phyloP scores from a whole-genome alignment of 2,888 invertebrate species.

The Nephrotoma appendiculata region DNA sequence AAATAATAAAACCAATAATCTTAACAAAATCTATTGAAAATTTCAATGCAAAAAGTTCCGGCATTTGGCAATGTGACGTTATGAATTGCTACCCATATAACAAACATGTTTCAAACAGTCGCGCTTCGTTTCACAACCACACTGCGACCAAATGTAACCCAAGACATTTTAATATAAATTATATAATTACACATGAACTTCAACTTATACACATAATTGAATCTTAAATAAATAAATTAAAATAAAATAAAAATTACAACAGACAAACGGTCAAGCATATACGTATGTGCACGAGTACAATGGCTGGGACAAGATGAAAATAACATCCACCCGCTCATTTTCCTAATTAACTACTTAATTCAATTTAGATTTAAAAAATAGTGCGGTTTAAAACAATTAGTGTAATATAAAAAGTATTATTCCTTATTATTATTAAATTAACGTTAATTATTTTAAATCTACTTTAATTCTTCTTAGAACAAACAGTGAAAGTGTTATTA shows the following conservation, averaged over 20 bases:
- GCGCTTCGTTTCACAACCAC: background rate
- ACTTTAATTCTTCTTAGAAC: background rate
- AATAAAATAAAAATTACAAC: background rate
- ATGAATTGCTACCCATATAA: too few species aligned
- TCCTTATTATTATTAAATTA: background rate
- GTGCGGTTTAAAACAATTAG: background rate
- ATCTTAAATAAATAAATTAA: background rate
- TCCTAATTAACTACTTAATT: background rate
- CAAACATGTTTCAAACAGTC: too few species aligned
- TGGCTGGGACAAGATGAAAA: background rate
- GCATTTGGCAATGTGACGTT: too few species aligned
- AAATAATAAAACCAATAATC: too few species aligned
- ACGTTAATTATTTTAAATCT: background rate
- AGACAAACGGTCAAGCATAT: background rate
- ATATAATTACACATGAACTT: background rate
- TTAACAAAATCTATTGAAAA: too few species aligned
- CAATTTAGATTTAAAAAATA: background rate
- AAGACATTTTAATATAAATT: background rate
- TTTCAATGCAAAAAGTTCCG: too few species aligned
- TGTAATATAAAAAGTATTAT: background rate
- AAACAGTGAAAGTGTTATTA: background rate
- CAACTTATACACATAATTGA: background rate
- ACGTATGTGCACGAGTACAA: background rate
- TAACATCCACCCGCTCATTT: background rate
- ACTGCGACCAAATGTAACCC: background rate